These are phyloP conservation scores for Morone chrysops DNA, from an alignment of 2,113 vertebrate species.

Conservation along the genomic window DNA sequence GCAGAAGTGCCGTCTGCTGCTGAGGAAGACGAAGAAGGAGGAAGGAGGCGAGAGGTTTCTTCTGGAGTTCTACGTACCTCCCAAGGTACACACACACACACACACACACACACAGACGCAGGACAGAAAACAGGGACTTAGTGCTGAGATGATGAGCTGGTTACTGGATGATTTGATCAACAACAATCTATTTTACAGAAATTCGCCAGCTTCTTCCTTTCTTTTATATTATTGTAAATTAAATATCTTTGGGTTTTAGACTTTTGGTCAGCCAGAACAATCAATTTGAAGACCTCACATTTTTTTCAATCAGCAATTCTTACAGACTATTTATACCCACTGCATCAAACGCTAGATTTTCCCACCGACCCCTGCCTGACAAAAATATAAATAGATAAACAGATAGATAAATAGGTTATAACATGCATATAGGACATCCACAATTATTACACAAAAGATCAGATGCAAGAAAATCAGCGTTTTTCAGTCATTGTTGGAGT, in stretches of 20 bases:
- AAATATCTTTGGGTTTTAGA: not conserved
- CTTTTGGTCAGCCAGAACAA: not conserved
- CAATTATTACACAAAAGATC: not conserved
- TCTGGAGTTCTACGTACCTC: slow-evolving; percentile 97
- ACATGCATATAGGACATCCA: not conserved
- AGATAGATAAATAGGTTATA: not conserved
- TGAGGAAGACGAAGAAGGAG: slow-evolving; percentile 88
- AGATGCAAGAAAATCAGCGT: not conserved
- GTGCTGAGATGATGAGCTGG: not conserved
- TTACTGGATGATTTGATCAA: not conserved
- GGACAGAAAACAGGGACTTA: not conserved
- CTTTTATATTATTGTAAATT: not conserved
- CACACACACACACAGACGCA: slow-evolving; percentile 10
- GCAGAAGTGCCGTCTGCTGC: slow-evolving; percentile 96
- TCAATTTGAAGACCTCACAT: not conserved
- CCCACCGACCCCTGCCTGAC: too few species aligned
- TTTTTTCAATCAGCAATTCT: not conserved
- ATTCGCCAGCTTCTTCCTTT: not conserved
- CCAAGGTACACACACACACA: slow-evolving; percentile 87
- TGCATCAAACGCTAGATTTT: not conserved
- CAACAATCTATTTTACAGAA: not conserved
- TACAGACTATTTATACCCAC: not conserved
- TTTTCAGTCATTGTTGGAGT: not conserved
- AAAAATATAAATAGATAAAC: not conserved
- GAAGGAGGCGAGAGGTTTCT: slow-evolving; percentile 93